Conservation (phyloP, 2,797 vertebrate species). For the Fundulus diaphanus region DNA sequence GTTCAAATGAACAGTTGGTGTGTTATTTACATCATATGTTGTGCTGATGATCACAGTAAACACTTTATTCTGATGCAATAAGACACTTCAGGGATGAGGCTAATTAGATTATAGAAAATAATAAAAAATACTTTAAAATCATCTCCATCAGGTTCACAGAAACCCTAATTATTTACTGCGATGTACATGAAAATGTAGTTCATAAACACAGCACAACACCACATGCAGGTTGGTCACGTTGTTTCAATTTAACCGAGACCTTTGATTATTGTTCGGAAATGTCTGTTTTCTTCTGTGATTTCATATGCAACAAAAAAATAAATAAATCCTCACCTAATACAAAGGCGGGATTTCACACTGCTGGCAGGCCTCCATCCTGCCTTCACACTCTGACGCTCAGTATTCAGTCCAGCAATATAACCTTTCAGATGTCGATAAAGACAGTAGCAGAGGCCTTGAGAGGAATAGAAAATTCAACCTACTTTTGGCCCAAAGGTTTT, state of each 20-base stretch:
- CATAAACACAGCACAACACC: not conserved
- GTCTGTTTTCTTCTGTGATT: not conserved
- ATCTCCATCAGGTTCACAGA: not conserved
- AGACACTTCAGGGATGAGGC: too few relatives aligned
- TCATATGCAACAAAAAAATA: not conserved
- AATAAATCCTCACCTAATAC: not conserved
- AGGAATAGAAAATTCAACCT: constrained; percentile 18
- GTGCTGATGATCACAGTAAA: not conserved
- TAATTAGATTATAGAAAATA: not conserved
- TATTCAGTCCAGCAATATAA: not conserved
- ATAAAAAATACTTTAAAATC: not conserved
- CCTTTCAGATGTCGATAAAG: not conserved
- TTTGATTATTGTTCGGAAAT: not conserved
- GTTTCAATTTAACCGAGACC: not conserved
- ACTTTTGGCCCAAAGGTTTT: constrained; percentile 19
- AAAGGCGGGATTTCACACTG: not conserved
- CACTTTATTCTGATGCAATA: too few relatives aligned
- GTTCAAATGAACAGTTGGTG: not conserved
- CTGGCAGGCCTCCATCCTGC: not conserved
- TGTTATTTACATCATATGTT: not conserved
- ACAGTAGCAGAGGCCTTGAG: not conserved
- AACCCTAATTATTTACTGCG: not conserved
- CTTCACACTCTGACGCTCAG: not conserved
- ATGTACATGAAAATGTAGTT: not conserved
- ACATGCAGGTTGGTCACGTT: not conserved